phyloP scores from a whole-genome alignment of 2,888 invertebrate species.

The Drosophila helvetica region DNA sequence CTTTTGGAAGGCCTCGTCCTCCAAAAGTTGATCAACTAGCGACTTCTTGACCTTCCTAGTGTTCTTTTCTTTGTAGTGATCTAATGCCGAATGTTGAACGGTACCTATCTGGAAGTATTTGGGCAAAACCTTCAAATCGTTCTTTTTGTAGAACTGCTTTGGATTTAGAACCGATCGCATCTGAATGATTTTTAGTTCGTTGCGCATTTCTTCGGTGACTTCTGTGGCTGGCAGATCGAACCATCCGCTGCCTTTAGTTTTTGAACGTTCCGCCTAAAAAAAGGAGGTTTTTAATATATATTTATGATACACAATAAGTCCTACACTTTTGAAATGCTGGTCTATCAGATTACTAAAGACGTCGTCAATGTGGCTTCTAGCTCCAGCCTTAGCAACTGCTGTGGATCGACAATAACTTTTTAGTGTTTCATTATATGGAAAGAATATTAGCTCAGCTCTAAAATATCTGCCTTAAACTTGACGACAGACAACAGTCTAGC shows the following conservation, averaged over 20 bases:
- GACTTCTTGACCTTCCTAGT: conserved; percentile 94
- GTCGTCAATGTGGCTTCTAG: conserved; percentile 80
- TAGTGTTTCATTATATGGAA: conserved; percentile 53
- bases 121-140: conserved; percentile 92
- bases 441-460: conserved; percentile 67
- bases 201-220: conserved; percentile 93
- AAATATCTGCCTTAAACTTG: conserved; percentile 63
- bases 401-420: conserved; percentile 47
- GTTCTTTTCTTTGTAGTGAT: conserved; percentile 93
- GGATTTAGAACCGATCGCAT: conserved; percentile 97
- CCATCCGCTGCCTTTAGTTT: conserved; percentile 95
- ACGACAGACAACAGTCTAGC: conserved; percentile 74
- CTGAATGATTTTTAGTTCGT: conserved; percentile 94
- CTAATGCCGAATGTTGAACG: conserved; percentile 92
- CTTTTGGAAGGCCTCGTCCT: conserved; percentile 93
- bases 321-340: background rate
- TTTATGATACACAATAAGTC: background rate
- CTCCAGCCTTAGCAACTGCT: conserved; percentile 62
- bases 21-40: conserved; percentile 96
- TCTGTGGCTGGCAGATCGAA: conserved; percentile 95
- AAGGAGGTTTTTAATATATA: background rate
- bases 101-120: conserved; percentile 96
- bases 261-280: conserved; percentile 88
- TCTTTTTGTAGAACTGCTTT: conserved; percentile 97
- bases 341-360: conserved; percentile 84